Evolutionary conservation across 1,140 invertebrate genomes (phyloP), one percentile per base, ranked within the genome.

Genomic region (Aculops lycopersici): DNA sequence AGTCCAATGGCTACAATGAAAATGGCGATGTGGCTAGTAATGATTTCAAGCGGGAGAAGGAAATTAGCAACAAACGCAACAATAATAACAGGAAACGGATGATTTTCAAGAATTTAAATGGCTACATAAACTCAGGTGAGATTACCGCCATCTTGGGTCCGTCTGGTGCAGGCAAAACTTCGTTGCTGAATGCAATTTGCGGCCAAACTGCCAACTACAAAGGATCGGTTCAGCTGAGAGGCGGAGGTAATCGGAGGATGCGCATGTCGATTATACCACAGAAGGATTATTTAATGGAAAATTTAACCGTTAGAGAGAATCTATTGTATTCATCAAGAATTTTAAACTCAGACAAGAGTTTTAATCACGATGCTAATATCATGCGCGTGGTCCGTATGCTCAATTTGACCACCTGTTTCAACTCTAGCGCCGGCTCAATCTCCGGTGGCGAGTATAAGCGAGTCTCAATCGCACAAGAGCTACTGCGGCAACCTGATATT

Each of bases 401-500:
- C n/a, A 31, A 31, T 31, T 31, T 31, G 24, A 8, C 8, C 24
- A 31, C 24, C 24, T 31, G 24, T 31, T n/a, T 31, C 24, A n/a
- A 31, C 8, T 8, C 24, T 31, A 8, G 8, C 8, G 24, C 24
- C 8, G 24, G 24, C 8, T 31, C 24, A 8, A n/a, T 31, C 8
- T 31, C 24, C 8, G 24, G 24, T 8, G 24, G 24, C 8, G 24
- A 31, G 24, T n/a, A 31, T 31, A 31, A 31, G 24, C 65, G 84
- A 38, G 58, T 92, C 31, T 81, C 81, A 2, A 84, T 92, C 47
- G 83, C 83, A n/a, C 59, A 88, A 40, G 84, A 92, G 59, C 58
- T 95, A 37, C 68, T 92, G 41, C 90, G 81, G 56, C 92, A 90
- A 60, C 86, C 86, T 12, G 80, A 81, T 35, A 70, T 92, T 17